phyloP scores from a whole-genome alignment of 1,140 invertebrate genomes.

The Pectinophora gossypiella region DNA sequence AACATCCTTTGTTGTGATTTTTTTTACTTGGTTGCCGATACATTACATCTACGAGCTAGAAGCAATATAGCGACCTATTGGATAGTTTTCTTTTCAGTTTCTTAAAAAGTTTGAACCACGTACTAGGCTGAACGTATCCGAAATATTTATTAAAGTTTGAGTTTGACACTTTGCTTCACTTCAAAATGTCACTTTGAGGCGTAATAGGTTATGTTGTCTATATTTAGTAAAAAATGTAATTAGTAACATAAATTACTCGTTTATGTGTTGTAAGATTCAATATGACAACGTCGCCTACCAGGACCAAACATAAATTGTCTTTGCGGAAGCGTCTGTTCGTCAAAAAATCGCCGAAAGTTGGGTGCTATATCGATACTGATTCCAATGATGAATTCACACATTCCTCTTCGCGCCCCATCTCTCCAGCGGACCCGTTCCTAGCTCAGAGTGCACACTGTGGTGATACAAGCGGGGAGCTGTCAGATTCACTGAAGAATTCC shows the following conservation, averaged over 20 bases:
- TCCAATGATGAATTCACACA: conserved; percentile 63
- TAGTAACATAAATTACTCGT: conserved; percentile 63
- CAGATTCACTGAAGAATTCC: conserved; percentile 33
- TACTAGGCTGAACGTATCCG: no score
- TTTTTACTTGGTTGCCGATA: no score
- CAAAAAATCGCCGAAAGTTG: conserved; percentile 72
- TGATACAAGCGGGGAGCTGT: conserved; percentile 32
- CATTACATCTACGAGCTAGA: no score
- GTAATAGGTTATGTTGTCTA: conserved; percentile 64
- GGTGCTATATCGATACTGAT: conserved; percentile 69
- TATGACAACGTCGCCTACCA: conserved; percentile 69
- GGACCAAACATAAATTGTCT: conserved; percentile 67
- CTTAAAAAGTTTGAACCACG: no score
- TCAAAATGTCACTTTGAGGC: conserved; percentile 44
- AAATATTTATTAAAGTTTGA: no score
- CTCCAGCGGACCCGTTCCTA: conserved; percentile 63
- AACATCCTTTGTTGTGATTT: no score
- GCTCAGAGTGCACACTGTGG: conserved; percentile 53
- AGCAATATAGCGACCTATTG: no score
- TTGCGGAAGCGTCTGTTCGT: conserved; percentile 68
- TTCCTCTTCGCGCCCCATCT: conserved; percentile 58
- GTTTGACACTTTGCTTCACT: conserved; percentile 15
- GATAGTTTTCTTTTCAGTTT: no score
- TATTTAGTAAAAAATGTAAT: conserved; percentile 70
- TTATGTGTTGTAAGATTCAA: conserved; percentile 50